phyloP scores from a whole-genome alignment of 2,113 vertebrate genomes.

The Pelecanus crispus region DNA sequence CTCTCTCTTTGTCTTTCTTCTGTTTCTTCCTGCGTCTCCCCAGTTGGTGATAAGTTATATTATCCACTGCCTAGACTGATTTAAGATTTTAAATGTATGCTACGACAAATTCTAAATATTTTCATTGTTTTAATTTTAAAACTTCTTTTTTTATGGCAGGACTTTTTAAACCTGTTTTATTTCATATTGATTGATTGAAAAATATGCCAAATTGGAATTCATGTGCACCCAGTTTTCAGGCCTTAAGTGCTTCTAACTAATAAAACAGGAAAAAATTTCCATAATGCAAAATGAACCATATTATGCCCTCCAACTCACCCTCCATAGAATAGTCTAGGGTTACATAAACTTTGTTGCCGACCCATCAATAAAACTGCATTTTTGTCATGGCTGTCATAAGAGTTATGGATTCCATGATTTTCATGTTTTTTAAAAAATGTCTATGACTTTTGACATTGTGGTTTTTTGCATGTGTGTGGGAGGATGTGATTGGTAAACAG shows the following conservation, averaged over 20 bases:
- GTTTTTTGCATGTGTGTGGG: neutral
- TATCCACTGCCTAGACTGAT: neutral
- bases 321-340: neutral
- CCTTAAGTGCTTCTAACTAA: neutral
- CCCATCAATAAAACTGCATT: neutral
- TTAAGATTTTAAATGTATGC: neutral
- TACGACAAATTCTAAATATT: neutral
- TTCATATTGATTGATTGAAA: neutral
- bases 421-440: neutral
- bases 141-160: neutral
- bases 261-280: neutral
- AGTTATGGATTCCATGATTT: neutral
- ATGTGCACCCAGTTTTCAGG: neutral
- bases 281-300: neutral
- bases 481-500: conserved; percentile 32
- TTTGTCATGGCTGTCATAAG: neutral
- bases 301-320: neutral
- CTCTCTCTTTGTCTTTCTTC: neutral
- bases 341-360: neutral
- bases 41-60: neutral
- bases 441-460: neutral
- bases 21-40: neutral
- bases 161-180: neutral
- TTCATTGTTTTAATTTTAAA: neutral
- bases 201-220: neutral